phyloP scores from a whole-genome alignment of 2,797 vertebrate genomes.

The Spondyliosoma cantharus region DNA sequence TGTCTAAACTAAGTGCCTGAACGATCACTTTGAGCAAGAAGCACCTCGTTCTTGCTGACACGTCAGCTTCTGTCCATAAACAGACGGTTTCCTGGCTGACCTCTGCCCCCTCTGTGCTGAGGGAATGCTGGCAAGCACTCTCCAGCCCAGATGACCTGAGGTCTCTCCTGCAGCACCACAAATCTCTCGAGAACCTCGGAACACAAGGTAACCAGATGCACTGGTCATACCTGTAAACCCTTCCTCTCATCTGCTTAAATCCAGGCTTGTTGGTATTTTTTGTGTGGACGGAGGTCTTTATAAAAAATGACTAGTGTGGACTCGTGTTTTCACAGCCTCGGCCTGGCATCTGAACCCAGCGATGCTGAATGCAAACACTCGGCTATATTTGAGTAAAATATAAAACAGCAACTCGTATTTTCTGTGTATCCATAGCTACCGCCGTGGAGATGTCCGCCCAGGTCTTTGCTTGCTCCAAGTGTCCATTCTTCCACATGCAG shows the following conservation, averaged over 20 bases:
- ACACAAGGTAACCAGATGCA: constrained; percentile 48
- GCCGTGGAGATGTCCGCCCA: constrained; percentile 76
- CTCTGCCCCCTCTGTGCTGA: constrained; percentile 72
- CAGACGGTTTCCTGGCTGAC: constrained; percentile 73
- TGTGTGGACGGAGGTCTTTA: no score
- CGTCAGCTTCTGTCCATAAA: constrained; percentile 8
- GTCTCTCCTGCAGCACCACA: constrained; percentile 74
- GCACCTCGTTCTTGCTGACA: constrained; percentile 9
- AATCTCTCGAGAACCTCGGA: constrained; percentile 61
- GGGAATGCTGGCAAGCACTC: constrained; percentile 64
- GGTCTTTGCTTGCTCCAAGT: constrained; percentile 75
- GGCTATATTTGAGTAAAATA: background rate
- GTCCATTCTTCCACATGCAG: constrained; percentile 78
- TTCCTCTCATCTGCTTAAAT: background rate
- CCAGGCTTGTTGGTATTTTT: background rate
- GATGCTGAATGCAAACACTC: background rate
- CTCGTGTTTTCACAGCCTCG: background rate
- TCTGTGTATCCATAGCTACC: constrained; percentile 51
- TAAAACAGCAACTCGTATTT: background rate
- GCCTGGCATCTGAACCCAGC: background rate
- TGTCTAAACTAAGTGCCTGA: background rate
- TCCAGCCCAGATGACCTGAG: constrained; percentile 64
- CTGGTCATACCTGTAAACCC: no score
- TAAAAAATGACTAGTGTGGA: background rate
- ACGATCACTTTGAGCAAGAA: background rate